Evolutionary conservation across 2,888 invertebrate species (phyloP).

Genomic region (Unio pictorum): DNA sequence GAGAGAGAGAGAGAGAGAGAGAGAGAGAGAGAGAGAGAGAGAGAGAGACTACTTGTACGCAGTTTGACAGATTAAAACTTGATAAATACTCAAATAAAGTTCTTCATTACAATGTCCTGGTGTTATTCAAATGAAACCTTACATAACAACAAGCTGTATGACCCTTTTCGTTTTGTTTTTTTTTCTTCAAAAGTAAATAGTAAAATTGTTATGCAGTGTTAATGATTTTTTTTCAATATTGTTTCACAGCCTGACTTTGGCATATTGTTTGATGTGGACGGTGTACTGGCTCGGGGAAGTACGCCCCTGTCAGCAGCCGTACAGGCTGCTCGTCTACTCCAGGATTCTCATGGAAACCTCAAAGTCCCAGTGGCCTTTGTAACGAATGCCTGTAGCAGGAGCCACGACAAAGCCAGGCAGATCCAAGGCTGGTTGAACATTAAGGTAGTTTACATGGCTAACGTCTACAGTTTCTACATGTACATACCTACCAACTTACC

Average conservation of each 20-base stretch:
- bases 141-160: not conserved
- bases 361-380: slow-evolving; percentile 69
- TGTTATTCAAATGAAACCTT: not conserved
- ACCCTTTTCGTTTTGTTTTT: not conserved
- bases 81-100: too few species aligned
- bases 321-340: slow-evolving; percentile 59
- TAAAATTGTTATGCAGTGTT: not conserved
- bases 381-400: slow-evolving; percentile 68
- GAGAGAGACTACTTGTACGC: too few species aligned
- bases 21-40: too few species aligned
- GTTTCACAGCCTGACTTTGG: slow-evolving; percentile 67
- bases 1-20: too few species aligned
- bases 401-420: slow-evolving; percentile 65
- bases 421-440: slow-evolving; percentile 66
- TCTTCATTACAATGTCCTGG: too few species aligned
- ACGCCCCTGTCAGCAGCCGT: slow-evolving; percentile 63
- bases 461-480: not conserved
- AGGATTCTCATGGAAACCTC: slow-evolving; percentile 60
- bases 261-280: slow-evolving; percentile 71
- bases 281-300: slow-evolving; percentile 68
- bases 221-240: not conserved
- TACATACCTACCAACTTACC: not conserved
- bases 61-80: too few species aligned
- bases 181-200: not conserved
- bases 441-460: slow-evolving; percentile 42